These are phyloP conservation scores for Drosophila sproati DNA, from an alignment of 1,140 invertebrate species.

Conservation along the genomic window DNA sequence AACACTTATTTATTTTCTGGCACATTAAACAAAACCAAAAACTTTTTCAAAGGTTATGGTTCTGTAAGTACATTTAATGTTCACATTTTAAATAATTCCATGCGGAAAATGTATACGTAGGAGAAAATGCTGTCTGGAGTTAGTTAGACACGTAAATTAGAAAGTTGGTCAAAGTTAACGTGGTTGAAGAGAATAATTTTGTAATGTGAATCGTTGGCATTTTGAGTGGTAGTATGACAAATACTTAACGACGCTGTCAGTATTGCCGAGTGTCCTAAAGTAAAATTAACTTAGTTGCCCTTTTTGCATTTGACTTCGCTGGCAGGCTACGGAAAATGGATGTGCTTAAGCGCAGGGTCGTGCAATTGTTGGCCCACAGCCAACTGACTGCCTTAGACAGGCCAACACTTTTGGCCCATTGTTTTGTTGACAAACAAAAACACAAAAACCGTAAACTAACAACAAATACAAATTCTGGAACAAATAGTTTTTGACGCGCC, in stretches of 20 bases:
- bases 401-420: constrained; percentile 74
- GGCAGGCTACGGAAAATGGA: constrained; percentile 40
- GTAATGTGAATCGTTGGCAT: constrained; percentile 62
- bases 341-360: constrained; percentile 51
- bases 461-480: constrained; percentile 61
- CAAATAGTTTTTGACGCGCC: constrained; percentile 75
- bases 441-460: constrained; percentile 21
- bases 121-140: constrained; percentile 49
- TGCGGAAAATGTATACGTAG: constrained; percentile 39
- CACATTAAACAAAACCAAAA: constrained; percentile 58
- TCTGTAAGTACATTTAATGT: not conserved
- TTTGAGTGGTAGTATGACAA: constrained; percentile 26
- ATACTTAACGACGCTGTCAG: not conserved
- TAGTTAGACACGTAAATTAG: constrained; percentile 74
- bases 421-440: constrained; percentile 53
- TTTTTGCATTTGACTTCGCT: constrained; percentile 37
- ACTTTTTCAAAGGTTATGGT: constrained; percentile 5
- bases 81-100: constrained; percentile 17
- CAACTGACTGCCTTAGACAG: constrained; percentile 66
- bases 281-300: constrained; percentile 18
- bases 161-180: constrained; percentile 50
- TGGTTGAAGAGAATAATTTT: constrained; percentile 48
- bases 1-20: constrained; percentile 22
- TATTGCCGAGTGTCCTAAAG: constrained; percentile 35
- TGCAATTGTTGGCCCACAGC: constrained; percentile 59